Conservation (phyloP, 2,888 invertebrate species). For the Drosophila ustulata region DNA sequence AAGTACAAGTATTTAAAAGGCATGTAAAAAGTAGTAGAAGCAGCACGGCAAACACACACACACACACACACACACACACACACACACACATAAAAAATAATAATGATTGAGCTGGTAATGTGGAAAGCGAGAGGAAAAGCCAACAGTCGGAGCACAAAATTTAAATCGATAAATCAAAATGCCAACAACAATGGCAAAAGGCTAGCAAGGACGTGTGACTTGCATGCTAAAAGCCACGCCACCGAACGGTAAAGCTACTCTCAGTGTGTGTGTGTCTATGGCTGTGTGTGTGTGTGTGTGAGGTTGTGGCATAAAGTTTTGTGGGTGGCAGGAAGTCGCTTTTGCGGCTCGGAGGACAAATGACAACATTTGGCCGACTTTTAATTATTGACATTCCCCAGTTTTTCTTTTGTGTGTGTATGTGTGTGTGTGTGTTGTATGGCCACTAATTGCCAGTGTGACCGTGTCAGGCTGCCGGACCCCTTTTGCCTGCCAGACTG, state of each 20-base stretch:
- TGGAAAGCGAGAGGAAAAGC: constrained; percentile 27
- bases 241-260: constrained; percentile 22
- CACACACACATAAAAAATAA: constrained; percentile 16
- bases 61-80: constrained; percentile 5
- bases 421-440: constrained; percentile 19
- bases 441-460: constrained; percentile 52
- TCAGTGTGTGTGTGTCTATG: constrained; percentile 17
- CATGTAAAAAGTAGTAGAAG: constrained; percentile 16
- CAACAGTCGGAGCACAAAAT: constrained; percentile 50
- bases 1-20: constrained; percentile 55
- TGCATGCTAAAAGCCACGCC: constrained; percentile 69
- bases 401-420: background rate
- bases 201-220: constrained; percentile 76
- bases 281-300: constrained; percentile 7
- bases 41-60: background rate
- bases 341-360: constrained; percentile 51
- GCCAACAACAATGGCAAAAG: constrained; percentile 62
- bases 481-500: background rate
- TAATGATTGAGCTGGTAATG: constrained; percentile 56
- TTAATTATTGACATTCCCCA: constrained; percentile 77
- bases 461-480: constrained; percentile 13
- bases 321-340: constrained; percentile 47
- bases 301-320: constrained; percentile 19
- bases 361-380: constrained; percentile 80
- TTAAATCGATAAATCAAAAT: constrained; percentile 80